These are phyloP conservation scores for Drosophila gunungcola DNA, from an alignment of 1,140 invertebrate genomes.

Conservation along the genomic window DNA sequence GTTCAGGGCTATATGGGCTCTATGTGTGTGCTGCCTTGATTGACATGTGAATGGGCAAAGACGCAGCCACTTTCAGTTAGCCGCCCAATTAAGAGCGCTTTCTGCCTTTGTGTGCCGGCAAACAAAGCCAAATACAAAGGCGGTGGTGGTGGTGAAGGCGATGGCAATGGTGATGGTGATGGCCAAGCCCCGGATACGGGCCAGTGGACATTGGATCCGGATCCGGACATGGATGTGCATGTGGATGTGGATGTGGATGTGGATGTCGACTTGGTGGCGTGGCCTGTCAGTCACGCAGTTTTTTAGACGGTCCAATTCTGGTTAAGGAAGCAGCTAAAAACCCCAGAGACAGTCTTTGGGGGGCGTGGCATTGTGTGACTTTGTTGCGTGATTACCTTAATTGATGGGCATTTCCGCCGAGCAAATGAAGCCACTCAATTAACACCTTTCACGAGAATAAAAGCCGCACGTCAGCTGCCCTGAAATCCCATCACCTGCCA, in stretches of 20 bases:
- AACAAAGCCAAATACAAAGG: conserved; percentile 75
- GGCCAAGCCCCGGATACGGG: conserved; percentile 35
- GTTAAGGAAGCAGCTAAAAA: conserved; percentile 21
- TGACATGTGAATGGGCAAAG: conserved; percentile 78
- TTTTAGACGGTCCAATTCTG: conserved; percentile 63
- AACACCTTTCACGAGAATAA: conserved; percentile 80
- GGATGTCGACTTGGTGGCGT: conserved; percentile 46
- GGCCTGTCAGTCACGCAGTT: conserved; percentile 80
- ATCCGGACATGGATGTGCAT: conserved; percentile 7
- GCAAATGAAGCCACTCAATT: conserved; percentile 83
- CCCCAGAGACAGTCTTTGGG: conserved; percentile 3
- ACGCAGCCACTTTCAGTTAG: conserved; percentile 82
- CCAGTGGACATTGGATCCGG: conserved; percentile 41
- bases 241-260: conserved; percentile 1
- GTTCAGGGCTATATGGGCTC: not conserved
- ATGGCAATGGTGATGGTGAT: too few relatives aligned
- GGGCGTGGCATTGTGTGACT: conserved; percentile 72
- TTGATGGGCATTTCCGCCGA: conserved; percentile 81
- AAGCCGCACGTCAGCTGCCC: conserved; percentile 62
- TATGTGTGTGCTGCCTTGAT: conserved; percentile 60
- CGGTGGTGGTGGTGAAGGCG: conserved; percentile 3
- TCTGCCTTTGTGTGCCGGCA: conserved; percentile 71
- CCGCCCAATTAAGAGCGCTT: conserved; percentile 80
- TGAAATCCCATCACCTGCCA: conserved; percentile 17
- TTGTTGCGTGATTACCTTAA: conserved; percentile 83